Percentiles rank a stretch among this genome's conserved stretches.
These are phyloP conservation scores for Sphecodes monilicornis DNA, from an alignment of 2,888 invertebrate genomes.

Conservation along the genomic window DNA sequence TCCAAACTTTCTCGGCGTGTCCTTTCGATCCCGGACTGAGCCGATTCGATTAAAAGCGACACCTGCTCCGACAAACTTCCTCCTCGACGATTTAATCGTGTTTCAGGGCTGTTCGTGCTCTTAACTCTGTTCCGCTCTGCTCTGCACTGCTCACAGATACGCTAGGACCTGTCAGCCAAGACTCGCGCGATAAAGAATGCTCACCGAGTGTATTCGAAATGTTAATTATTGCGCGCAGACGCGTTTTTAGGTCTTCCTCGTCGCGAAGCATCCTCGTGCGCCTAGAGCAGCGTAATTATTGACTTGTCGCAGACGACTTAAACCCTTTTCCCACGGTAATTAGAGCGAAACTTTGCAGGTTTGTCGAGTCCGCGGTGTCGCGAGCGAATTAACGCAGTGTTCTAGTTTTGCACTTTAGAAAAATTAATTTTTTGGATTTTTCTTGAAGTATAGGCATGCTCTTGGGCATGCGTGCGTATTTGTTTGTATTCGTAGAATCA, in stretches of 20 bases:
- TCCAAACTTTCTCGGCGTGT: conserved; percentile 1
- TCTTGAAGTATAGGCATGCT: too few species aligned
- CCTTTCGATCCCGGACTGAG: not conserved
- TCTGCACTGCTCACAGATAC: not conserved
- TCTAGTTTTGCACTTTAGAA: not conserved
- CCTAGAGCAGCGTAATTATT: not conserved
- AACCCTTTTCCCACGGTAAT: not conserved
- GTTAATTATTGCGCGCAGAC: not conserved
- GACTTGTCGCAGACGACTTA: not conserved
- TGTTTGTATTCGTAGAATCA: too few species aligned
- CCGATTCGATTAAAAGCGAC: conserved; percentile 10
- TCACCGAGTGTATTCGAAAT: not conserved
- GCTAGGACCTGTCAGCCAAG: not conserved
- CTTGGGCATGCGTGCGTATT: too few species aligned
- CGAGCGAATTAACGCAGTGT: not conserved
- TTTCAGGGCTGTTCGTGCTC: not conserved
- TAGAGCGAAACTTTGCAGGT: not conserved
- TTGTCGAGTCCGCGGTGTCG: not conserved
- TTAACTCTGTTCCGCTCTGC: not conserved
- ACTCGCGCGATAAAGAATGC: not conserved
- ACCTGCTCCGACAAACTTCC: not conserved
- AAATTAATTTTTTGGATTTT: not conserved
- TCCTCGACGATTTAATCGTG: conserved; percentile 9
- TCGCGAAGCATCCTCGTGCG: not conserved
- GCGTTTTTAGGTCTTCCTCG: not conserved